Evolutionary conservation across 1,140 invertebrate genomes (phyloP), one percentile per base, ranked within the genome.

Genomic region (Papilio helenus): DNA sequence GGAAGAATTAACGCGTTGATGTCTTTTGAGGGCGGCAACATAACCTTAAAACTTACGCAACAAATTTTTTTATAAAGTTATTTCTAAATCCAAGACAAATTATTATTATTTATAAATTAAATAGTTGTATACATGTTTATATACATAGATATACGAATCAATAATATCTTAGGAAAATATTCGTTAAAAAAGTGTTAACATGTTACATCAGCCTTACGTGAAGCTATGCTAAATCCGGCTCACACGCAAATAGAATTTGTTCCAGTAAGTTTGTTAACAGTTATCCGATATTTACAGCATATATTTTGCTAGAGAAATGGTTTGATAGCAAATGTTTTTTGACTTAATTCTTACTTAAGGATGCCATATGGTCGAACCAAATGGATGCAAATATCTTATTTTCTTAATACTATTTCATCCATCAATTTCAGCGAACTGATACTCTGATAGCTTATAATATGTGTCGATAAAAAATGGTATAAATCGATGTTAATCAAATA

Each of bases 1-100:
- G 42, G 8, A 12, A 14, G 29, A 23, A 61, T 39, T 58, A 23
- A 76, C 80, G 83, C 83, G 83, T 84, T 84, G 83, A 84, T 78
- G 79, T 84, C 83, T 84, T 82, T 84, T 80, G 14, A 34, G 14
- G 26, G 61, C 61, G 5, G 12, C 0, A 68, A 29, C 61, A 16
- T 29, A 29, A 65, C 10, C 3, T 14, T 46, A 2, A 55, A 16
- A 16, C 14, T 49, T 55, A 9, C 14, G 51, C n/a, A 20, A 55
- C 18, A 55, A 55, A 55, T 5, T 20, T 55, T 20, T 18, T 9
- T 20, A 20, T 46, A 46, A 46, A 46, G 44, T 16, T 46, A 14
- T 14, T 46, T 46, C 14, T 46, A 46, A 46, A 46, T 46, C 1
- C 10, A 46, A 46, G 14, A 46, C 44, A 46, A 20, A 55, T 55